These are phyloP conservation scores for Schizotus pectinicornis DNA, from an alignment of 2,888 invertebrate genomes.

Conservation along the genomic window DNA sequence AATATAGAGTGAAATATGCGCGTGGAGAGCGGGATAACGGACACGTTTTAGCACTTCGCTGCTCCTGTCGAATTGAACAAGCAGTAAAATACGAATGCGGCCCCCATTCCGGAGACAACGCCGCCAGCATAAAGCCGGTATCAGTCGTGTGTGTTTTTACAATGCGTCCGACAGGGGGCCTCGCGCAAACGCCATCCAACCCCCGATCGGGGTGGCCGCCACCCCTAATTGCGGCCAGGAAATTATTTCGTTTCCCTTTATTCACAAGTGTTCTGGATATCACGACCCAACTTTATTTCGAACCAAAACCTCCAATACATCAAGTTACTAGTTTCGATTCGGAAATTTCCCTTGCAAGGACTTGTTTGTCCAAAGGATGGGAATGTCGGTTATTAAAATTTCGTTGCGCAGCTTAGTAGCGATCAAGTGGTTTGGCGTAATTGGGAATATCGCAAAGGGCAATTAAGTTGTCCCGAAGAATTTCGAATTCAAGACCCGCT, in stretches of 20 bases:
- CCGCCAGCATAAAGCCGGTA: background rate
- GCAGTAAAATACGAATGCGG: conserved; percentile 41
- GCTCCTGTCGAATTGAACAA: conserved; percentile 40
- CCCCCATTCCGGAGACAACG: background rate
- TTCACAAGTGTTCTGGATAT: too few species aligned
- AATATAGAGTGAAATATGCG: conserved; percentile 46
- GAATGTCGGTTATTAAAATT: too few species aligned
- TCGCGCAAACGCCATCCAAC: background rate
- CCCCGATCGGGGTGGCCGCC: background rate
- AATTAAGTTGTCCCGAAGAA: background rate
- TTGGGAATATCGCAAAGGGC: too few species aligned
- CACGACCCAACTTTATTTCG: too few species aligned
- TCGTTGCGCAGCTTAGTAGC: too few species aligned
- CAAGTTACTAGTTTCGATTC: too few species aligned
- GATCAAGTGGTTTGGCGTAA: too few species aligned
- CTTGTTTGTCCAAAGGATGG: too few species aligned
- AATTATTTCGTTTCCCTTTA: too few species aligned
- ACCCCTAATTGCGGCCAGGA: background rate
- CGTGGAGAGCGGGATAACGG: conserved; percentile 39
- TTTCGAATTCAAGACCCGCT: conserved; percentile 18
- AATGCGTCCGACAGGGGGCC: too few species aligned
- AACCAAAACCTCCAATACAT: background rate
- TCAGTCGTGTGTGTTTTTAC: too few species aligned
- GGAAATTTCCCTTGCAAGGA: too few species aligned
- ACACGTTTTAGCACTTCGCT: conserved; percentile 47